phyloP scores from a whole-genome alignment of 1,140 invertebrate species.

The Drosophila bocki region DNA sequence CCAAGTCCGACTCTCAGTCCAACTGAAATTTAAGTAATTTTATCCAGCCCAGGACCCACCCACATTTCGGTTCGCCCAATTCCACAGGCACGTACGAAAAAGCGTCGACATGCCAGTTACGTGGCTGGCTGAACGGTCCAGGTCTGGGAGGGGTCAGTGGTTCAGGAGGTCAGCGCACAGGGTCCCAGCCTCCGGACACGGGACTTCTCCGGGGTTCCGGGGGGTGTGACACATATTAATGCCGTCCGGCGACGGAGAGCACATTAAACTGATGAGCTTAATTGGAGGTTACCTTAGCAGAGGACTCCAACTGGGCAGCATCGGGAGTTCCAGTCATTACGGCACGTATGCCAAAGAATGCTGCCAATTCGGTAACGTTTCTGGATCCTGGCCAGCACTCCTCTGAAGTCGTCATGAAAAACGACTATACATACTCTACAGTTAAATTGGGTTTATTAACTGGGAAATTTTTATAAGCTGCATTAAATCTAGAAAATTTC shows the following conservation, averaged over 20 bases:
- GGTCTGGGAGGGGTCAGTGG: constrained; percentile 9
- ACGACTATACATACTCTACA: constrained; percentile 1
- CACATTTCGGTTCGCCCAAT: constrained; percentile 23
- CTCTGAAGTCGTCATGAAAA: not conserved
- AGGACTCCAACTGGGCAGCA: constrained; percentile 21
- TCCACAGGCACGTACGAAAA: constrained; percentile 63
- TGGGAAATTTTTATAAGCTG: not conserved
- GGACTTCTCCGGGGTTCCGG: not conserved
- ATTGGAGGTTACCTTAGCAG: constrained; percentile 75
- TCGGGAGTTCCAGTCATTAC: constrained; percentile 44
- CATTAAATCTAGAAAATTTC: not conserved
- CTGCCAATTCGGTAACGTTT: constrained; percentile 50
- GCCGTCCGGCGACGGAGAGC: constrained; percentile 67
- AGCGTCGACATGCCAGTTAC: constrained; percentile 75
- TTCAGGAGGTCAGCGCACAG: constrained; percentile 25
- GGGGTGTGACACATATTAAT: constrained; percentile 74
- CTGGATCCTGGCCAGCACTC: constrained; percentile 8
- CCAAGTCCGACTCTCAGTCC: constrained; percentile 45
- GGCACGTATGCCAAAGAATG: constrained; percentile 51
- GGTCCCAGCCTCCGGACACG: constrained; percentile 1
- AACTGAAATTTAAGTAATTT: constrained; percentile 70
- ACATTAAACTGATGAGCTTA: constrained; percentile 84
- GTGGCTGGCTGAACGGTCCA: constrained; percentile 33
- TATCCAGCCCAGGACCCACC: constrained; percentile 6
- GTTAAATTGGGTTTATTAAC: constrained; percentile 4